Conservation (phyloP, 2,888 invertebrate species). For the Artemia sp. region DNA sequence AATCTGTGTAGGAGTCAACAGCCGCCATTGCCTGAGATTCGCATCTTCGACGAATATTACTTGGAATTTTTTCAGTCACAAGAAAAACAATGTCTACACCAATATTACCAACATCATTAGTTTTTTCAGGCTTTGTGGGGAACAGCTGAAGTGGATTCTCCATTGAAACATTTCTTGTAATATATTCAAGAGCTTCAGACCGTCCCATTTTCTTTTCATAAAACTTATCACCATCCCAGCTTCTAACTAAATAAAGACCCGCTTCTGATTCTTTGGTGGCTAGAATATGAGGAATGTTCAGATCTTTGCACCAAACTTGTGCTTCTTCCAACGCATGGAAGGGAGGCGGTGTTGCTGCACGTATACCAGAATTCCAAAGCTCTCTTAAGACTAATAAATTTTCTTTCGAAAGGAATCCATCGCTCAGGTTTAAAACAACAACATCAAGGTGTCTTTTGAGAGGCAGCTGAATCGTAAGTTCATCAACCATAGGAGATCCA, state of each 20-base stretch:
- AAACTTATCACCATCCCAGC: conserved; percentile 44
- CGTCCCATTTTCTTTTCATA: conserved; percentile 45
- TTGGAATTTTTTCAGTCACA: neutral
- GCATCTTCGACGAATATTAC: conserved; percentile 2
- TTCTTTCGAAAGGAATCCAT: conserved; percentile 37
- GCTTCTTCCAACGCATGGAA: conserved; percentile 41
- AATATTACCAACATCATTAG: neutral
- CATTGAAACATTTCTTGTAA: neutral
- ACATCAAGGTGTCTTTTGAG: conserved; percentile 41
- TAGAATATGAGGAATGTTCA: conserved; percentile 46
- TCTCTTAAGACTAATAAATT: conserved; percentile 41
- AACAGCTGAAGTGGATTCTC: neutral
- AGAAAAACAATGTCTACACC: conserved; percentile 5
- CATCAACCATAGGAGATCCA: conserved; percentile 40
- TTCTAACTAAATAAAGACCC: conserved; percentile 39
- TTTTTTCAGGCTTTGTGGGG: neutral
- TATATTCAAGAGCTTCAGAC: conserved; percentile 45
- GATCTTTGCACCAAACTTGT: conserved; percentile 42
- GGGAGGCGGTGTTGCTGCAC: conserved; percentile 43
- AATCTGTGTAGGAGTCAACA: conserved; percentile 3
- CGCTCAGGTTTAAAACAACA: conserved; percentile 46
- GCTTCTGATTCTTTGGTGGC: conserved; percentile 44
- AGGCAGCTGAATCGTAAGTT: conserved; percentile 37
- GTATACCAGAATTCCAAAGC: conserved; percentile 53
- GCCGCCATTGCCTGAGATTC: conserved; percentile 8